phyloP scores from a whole-genome alignment of 2,113 vertebrate species.

The Seriola rivoliana region DNA sequence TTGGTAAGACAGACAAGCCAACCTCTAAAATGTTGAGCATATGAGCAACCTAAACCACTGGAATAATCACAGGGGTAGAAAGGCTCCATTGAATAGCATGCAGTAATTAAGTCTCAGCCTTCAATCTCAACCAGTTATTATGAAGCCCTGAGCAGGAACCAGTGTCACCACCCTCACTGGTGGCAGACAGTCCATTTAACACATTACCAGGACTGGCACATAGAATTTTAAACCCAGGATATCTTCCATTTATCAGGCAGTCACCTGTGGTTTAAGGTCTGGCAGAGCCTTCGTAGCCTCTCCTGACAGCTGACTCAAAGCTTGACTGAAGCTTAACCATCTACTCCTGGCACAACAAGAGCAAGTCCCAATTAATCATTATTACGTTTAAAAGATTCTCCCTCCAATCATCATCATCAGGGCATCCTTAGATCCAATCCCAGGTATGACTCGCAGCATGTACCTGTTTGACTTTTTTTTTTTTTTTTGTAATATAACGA shows the following conservation, averaged over 20 bases:
- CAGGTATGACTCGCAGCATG: not conserved
- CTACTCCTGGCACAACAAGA: conserved; percentile 9
- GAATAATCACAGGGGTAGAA: not conserved
- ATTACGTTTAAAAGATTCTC: not conserved
- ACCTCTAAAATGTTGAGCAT: no score
- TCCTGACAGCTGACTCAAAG: conserved; percentile 15
- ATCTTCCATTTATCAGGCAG: conserved; percentile 59
- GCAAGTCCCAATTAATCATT: not conserved
- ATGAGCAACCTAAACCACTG: not conserved
- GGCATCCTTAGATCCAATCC: not conserved
- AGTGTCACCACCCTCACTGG: conserved; percentile 27
- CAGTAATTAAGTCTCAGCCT: not conserved
- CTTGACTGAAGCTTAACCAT: conserved; percentile 15
- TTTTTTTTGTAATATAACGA: no score
- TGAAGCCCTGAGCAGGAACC: conserved; percentile 8
- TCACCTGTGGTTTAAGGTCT: conserved; percentile 46
- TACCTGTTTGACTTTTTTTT: no score
- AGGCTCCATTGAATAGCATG: not conserved
- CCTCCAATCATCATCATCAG: not conserved
- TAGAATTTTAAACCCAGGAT: conserved; percentile 55
- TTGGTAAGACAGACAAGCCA: no score
- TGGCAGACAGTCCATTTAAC: conserved; percentile 63
- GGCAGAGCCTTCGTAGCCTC: conserved; percentile 10
- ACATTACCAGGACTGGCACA: conserved; percentile 58
- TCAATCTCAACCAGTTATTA: conserved; percentile 22